Percentiles rank a stretch among this genome's conserved stretches.
Conservation (phyloP, 2,888 invertebrate species). For the Standfussiana lucernea region DNA sequence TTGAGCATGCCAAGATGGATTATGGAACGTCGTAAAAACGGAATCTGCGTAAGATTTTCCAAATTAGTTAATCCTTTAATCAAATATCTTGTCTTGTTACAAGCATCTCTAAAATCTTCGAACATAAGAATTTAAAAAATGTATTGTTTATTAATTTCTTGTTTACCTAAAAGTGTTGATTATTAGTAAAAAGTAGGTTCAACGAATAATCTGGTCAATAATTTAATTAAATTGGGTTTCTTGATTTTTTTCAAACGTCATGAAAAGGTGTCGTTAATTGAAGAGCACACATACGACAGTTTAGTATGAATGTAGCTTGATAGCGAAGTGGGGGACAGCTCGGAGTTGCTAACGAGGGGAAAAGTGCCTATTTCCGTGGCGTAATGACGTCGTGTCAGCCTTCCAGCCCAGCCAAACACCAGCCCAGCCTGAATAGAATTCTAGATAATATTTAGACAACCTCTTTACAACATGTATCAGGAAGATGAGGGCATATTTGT, state of each 20-base stretch:
- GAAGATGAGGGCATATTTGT: not conserved
- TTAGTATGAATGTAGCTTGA: slow-evolving; percentile 73
- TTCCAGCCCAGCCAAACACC: slow-evolving; percentile 73
- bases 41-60: slow-evolving; percentile 23
- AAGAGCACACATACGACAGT: slow-evolving; percentile 70
- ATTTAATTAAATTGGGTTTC: slow-evolving; percentile 15
- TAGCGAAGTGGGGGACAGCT: slow-evolving; percentile 78
- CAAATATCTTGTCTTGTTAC: slow-evolving; percentile 28
- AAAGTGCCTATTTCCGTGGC: slow-evolving; percentile 90
- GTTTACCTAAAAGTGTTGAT: not conserved
- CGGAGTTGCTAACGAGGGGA: slow-evolving; percentile 89
- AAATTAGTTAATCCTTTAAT: slow-evolving; percentile 47
- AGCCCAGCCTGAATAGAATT: slow-evolving; percentile 69
- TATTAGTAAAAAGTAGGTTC: not conserved
- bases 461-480: slow-evolving; percentile 32
- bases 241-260: not conserved
- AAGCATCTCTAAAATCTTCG: not conserved
- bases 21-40: slow-evolving; percentile 77
- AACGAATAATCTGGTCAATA: not conserved
- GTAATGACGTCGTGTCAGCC: slow-evolving; percentile 88
- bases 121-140: not conserved
- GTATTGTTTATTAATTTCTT: not conserved
- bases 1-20: slow-evolving; percentile 72
- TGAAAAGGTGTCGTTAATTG: slow-evolving; percentile 70
- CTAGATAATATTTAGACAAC: slow-evolving; percentile 73